These are phyloP conservation scores for Diglossa cyanea DNA, from an alignment of 2,797 vertebrate species.

Conservation along the genomic window DNA sequence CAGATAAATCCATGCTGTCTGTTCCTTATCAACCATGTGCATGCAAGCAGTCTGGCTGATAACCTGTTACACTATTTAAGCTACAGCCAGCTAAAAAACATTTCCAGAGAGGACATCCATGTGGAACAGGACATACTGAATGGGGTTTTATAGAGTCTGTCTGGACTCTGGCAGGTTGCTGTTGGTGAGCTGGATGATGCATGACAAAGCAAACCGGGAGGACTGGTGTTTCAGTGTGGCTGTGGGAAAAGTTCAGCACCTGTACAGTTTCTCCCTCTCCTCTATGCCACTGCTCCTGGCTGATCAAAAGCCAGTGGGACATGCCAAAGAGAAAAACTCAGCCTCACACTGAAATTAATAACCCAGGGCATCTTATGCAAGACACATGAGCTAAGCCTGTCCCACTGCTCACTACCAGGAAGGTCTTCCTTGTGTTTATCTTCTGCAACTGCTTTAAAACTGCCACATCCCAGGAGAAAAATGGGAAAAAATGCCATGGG, in stretches of 20 bases:
- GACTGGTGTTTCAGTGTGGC: neutral
- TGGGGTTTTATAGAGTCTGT: neutral
- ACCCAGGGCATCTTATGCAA: neutral
- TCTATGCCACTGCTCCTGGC: neutral
- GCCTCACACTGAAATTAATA: neutral
- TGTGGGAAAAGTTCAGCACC: neutral
- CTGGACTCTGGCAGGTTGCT: neutral
- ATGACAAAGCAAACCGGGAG: neutral
- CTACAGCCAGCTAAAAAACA: neutral
- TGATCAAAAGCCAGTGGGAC: neutral
- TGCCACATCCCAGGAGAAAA: neutral
- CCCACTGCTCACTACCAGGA: neutral
- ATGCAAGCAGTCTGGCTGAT: neutral
- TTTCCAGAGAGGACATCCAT: neutral
- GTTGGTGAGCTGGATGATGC: neutral
- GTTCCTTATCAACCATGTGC: neutral
- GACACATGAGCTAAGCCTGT: neutral
- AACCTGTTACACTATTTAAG: neutral
- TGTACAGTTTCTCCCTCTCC: neutral
- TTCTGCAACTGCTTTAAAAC: slow-evolving; percentile 16
- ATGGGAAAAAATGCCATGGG: neutral
- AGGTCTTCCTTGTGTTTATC: neutral
- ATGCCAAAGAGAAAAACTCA: neutral
- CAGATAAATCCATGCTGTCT: neutral
- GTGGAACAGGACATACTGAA: neutral